A percentile compares a stretch with the other conserved stretches of the same genome.
Conservation (phyloP, 2,113 vertebrate species). For the Pseudorasbora parva region DNA sequence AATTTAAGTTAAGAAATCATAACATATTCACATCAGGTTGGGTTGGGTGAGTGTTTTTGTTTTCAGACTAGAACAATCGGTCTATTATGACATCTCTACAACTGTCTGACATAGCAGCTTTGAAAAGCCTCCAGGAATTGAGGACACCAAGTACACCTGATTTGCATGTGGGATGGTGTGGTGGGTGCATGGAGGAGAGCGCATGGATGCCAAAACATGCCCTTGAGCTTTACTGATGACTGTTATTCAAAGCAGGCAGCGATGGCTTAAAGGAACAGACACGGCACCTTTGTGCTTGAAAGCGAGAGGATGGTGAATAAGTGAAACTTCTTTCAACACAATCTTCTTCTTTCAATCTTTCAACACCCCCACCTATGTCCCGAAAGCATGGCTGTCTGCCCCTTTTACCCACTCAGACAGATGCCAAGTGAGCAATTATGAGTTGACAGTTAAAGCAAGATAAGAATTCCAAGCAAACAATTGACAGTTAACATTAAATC, state of each 20-base stretch:
- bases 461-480: constrained; percentile 38
- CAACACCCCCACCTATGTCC: constrained; percentile 9
- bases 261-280: constrained; percentile 29
- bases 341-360: constrained; percentile 6
- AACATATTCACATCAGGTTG: background rate
- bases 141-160: constrained; percentile 20
- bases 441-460: constrained; percentile 39
- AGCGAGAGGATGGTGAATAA: constrained; percentile 1
- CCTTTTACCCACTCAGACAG: constrained; percentile 25
- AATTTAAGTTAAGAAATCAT: background rate
- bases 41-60: background rate
- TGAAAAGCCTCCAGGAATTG: constrained; percentile 27
- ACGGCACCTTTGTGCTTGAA: constrained; percentile 12
- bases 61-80: background rate
- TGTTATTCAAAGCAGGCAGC: constrained; percentile 66
- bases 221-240: constrained; percentile 46
- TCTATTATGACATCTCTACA: constrained; percentile 10
- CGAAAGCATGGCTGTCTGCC: constrained; percentile 25
- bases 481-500: background rate
- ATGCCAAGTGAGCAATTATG: constrained; percentile 36
- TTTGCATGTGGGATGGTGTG: constrained; percentile 48
- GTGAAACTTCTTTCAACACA: constrained; percentile 17
- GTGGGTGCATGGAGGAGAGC: constrained; percentile 54
- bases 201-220: constrained; percentile 42
- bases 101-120: background rate